Percentiles rank a stretch among this genome's conserved stretches.
These are phyloP conservation scores for Drosophila ficusphila DNA, from an alignment of 1,140 invertebrate species.

Conservation along the genomic window DNA sequence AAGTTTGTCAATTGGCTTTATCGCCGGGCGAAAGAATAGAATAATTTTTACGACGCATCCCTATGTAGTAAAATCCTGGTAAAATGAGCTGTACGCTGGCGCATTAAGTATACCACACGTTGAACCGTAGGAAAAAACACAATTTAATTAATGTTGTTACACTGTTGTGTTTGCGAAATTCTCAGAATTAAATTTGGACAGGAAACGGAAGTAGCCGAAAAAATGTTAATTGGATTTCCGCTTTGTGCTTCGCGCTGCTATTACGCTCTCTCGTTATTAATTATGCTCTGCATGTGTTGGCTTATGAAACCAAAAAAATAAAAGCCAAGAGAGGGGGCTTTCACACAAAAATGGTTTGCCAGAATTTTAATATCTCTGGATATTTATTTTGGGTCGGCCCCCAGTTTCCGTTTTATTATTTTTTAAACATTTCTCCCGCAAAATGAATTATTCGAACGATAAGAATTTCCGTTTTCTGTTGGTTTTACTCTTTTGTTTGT, in stretches of 20 bases:
- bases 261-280: conserved; percentile 32
- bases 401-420: conserved; percentile 31
- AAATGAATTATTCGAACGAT: conserved; percentile 48
- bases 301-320: conserved; percentile 24
- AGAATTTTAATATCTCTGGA: conserved; percentile 37
- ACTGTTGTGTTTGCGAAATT: conserved; percentile 14
- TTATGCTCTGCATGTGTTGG: conserved; percentile 46
- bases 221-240: conserved; percentile 79
- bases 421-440: neutral
- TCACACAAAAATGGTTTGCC: conserved; percentile 24
- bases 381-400: conserved; percentile 33
- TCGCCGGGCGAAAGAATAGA: neutral
- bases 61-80: conserved; percentile 61
- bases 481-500: conserved; percentile 1
- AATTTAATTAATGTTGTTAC: conserved; percentile 36
- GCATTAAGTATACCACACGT: conserved; percentile 74
- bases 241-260: conserved; percentile 24
- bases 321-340: neutral
- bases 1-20: conserved; percentile 50
- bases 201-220: conserved; percentile 51
- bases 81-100: conserved; percentile 44
- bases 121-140: conserved; percentile 33
- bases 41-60: conserved; percentile 50
- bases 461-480: conserved; percentile 29
- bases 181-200: conserved; percentile 30